Percentiles rank a stretch among this genome's conserved stretches.
These are phyloP conservation scores for Phallusia fumigata DNA, from an alignment of 23 tunicate genomes.

Conservation along the genomic window DNA sequence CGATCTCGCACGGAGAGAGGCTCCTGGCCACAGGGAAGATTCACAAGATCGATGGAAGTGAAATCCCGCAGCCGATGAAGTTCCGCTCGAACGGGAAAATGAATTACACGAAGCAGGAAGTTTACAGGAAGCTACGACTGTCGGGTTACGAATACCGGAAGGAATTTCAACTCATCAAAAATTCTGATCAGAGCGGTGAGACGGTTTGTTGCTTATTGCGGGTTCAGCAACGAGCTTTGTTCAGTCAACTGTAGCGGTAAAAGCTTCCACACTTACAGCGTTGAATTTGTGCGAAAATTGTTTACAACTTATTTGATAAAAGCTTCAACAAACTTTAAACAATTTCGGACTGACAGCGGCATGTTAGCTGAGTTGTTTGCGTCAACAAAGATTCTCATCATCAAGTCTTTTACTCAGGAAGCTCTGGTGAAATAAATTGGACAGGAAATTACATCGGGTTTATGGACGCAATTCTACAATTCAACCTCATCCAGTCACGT, in stretches of 20 bases:
- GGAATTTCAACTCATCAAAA: neutral
- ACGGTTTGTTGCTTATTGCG: too few relatives aligned
- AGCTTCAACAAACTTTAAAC: too few relatives aligned
- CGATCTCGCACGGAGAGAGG: neutral
- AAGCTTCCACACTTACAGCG: too few relatives aligned
- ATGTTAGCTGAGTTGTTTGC: too few relatives aligned
- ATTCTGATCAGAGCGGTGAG: conserved; percentile 14
- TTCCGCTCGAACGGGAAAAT: neutral
- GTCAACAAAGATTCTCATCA: neutral
- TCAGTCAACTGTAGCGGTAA: too few relatives aligned
- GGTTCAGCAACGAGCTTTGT: too few relatives aligned
- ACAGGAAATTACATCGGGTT: conserved; percentile 20
- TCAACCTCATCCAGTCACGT: neutral
- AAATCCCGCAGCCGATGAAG: neutral
- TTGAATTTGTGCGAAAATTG: too few relatives aligned
- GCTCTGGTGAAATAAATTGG: neutral
- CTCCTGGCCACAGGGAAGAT: neutral
- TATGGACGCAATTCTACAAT: conserved; percentile 16
- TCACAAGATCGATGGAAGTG: neutral
- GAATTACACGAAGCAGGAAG: neutral
- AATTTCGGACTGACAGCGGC: too few relatives aligned
- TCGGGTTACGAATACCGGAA: conserved; percentile 20
- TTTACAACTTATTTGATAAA: too few relatives aligned
- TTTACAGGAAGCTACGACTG: conserved; percentile 20
- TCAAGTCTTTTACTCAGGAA: neutral